Conservation (phyloP, 2,113 vertebrate species). For the Passer montanus region DNA sequence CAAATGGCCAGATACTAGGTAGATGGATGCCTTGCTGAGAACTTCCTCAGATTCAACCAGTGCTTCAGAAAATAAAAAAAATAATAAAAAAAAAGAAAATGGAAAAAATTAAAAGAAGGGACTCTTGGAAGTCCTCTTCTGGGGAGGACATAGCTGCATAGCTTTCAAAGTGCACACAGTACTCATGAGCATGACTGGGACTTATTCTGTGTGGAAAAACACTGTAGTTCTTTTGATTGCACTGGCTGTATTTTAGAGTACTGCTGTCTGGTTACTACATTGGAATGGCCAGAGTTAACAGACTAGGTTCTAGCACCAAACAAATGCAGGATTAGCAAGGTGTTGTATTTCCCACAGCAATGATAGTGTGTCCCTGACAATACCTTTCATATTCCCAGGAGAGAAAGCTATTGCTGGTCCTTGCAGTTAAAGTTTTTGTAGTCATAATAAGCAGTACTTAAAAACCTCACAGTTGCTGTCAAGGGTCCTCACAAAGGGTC, state of each 20-base stretch:
- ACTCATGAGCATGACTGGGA: neutral
- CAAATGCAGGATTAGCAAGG: neutral
- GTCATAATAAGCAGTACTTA: neutral
- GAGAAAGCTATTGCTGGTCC: neutral
- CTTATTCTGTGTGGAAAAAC: neutral
- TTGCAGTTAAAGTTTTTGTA: neutral
- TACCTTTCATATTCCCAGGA: neutral
- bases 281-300: neutral
- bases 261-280: neutral
- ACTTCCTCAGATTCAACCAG: neutral
- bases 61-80: neutral
- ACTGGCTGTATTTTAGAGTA: neutral
- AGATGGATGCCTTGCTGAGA: neutral
- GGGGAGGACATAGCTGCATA: neutral
- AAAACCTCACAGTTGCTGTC: neutral
- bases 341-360: neutral
- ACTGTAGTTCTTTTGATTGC: neutral
- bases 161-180: neutral
- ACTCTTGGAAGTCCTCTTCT: neutral
- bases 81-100: neutral
- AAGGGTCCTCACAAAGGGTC: neutral
- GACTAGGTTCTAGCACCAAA: neutral
- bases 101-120: rapidly evolving
- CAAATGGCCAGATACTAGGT: neutral
- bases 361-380: neutral